Conservation (phyloP, 2,888 invertebrate genomes). For the Ischnus inquisitorius region DNA sequence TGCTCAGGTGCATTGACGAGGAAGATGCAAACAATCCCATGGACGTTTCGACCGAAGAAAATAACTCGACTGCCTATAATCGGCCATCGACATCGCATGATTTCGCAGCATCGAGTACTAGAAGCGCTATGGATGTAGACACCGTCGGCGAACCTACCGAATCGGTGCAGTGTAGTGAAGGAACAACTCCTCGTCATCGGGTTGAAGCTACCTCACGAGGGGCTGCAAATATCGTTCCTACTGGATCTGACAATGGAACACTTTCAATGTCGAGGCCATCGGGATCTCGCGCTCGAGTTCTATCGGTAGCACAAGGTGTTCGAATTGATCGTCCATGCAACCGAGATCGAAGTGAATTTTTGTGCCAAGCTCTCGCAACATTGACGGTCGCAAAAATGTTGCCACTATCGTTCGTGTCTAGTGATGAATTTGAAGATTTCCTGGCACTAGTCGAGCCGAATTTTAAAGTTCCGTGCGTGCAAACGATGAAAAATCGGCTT, state of each 20-base stretch:
- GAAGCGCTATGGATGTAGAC: too few relatives aligned
- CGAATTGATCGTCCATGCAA: conserved; percentile 31
- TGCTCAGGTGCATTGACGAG: too few relatives aligned
- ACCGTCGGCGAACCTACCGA: too few relatives aligned
- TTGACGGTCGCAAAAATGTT: conserved; percentile 29
- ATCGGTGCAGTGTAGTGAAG: too few relatives aligned
- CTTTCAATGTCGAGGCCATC: not conserved
- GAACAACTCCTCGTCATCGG: too few relatives aligned
- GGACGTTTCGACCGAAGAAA: too few relatives aligned
- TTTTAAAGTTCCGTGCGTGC: conserved; percentile 21
- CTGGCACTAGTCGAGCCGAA: conserved; percentile 38
- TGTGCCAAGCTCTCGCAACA: conserved; percentile 35
- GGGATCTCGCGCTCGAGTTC: not conserved
- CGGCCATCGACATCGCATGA: too few relatives aligned
- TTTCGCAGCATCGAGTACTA: too few relatives aligned
- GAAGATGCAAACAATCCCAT: too few relatives aligned
- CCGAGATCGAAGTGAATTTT: conserved; percentile 21
- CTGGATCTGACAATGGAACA: not conserved
- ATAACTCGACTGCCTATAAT: too few relatives aligned
- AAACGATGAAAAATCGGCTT: too few relatives aligned
- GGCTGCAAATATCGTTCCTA: not conserved
- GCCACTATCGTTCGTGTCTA: conserved; percentile 36
- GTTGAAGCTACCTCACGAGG: too few relatives aligned
- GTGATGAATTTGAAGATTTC: conserved; percentile 27
- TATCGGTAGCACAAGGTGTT: conserved; percentile 1